Percentiles rank a stretch among this genome's conserved stretches.
phyloP scores from a whole-genome alignment of 2,888 invertebrate genomes.

The Tiphia femorata region DNA sequence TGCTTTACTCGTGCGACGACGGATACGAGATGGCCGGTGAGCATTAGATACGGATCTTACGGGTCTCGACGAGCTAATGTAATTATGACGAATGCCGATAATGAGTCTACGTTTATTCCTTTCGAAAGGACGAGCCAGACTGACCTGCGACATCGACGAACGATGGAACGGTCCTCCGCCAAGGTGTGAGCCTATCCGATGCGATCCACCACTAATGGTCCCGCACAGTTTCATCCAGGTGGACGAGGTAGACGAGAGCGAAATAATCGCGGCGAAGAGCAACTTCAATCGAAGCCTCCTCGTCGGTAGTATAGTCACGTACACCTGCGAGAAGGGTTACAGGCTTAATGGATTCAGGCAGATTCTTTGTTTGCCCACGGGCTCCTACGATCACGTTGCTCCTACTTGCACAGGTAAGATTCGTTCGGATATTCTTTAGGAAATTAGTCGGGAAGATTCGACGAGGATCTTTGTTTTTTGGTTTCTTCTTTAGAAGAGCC shows the following conservation, averaged over 20 bases:
- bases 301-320: constrained; percentile 82
- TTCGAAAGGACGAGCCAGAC: constrained; percentile 76
- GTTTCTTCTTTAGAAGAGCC: constrained; percentile 71
- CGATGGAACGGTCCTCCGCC: constrained; percentile 96
- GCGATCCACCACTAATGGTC: constrained; percentile 58
- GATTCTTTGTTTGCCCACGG: constrained; percentile 80
- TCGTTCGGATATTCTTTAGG: background rate
- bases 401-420: constrained; percentile 80
- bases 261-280: constrained; percentile 28
- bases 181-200: constrained; percentile 76
- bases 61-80: background rate
- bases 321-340: constrained; percentile 80
- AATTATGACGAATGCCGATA: background rate
- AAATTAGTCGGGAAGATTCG: background rate
- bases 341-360: constrained; percentile 77
- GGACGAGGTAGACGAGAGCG: constrained; percentile 55
- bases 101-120: constrained; percentile 7
- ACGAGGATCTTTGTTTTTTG: background rate
- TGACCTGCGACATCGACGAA: constrained; percentile 92
- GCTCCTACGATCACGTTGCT: constrained; percentile 82
- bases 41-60: background rate
- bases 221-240: constrained; percentile 56
- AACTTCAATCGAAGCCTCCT: constrained; percentile 59
- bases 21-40: constrained; percentile 85
- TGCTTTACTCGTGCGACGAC: constrained; percentile 85